phyloP scores from a whole-genome alignment of 1,140 invertebrate genomes.

The Drosophila sturtevanti region DNA sequence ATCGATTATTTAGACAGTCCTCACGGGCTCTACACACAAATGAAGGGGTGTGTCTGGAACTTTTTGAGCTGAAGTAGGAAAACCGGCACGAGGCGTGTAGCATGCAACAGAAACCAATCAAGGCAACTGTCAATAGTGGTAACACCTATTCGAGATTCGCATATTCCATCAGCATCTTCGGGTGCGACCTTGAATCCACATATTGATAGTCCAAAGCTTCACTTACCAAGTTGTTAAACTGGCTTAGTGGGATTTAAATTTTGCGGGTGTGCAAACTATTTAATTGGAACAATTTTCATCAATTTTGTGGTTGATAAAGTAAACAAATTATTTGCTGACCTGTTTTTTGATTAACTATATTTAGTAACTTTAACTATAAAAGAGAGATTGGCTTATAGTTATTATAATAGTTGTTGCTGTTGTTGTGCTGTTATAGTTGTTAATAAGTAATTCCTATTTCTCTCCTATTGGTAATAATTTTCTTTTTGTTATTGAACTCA shows the following conservation, averaged over 20 bases:
- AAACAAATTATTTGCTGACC: slow-evolving; percentile 27
- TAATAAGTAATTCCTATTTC: too few species aligned
- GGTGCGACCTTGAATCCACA: slow-evolving; percentile 53
- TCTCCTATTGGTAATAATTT: too few species aligned
- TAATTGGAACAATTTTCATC: slow-evolving; percentile 38
- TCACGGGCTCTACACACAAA: slow-evolving; percentile 21
- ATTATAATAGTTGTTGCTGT: too few species aligned
- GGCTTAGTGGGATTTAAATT: slow-evolving; percentile 21
- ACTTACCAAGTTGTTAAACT: slow-evolving; percentile 12
- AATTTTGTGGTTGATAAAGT: slow-evolving; percentile 41
- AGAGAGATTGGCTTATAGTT: too few species aligned
- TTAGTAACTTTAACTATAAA: not conserved
- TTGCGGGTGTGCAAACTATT: slow-evolving; percentile 47
- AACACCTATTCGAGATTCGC: slow-evolving; percentile 55
- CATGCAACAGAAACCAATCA: slow-evolving; percentile 73
- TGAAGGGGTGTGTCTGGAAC: slow-evolving; percentile 50
- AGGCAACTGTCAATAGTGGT: slow-evolving; percentile 68
- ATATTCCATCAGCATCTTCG: slow-evolving; percentile 7
- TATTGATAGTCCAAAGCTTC: slow-evolving; percentile 11
- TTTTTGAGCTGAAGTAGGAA: slow-evolving; percentile 1
- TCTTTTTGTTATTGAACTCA: too few species aligned
- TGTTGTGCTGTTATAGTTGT: too few species aligned
- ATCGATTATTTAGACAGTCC: slow-evolving; percentile 11
- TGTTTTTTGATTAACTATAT: not conserved
- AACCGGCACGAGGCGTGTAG: slow-evolving; percentile 48